Percentiles rank a stretch among this genome's conserved stretches.
These are phyloP conservation scores for Vannuccia rotundouncinata DNA, from an alignment of 2,888 invertebrate genomes.

Conservation along the genomic window DNA sequence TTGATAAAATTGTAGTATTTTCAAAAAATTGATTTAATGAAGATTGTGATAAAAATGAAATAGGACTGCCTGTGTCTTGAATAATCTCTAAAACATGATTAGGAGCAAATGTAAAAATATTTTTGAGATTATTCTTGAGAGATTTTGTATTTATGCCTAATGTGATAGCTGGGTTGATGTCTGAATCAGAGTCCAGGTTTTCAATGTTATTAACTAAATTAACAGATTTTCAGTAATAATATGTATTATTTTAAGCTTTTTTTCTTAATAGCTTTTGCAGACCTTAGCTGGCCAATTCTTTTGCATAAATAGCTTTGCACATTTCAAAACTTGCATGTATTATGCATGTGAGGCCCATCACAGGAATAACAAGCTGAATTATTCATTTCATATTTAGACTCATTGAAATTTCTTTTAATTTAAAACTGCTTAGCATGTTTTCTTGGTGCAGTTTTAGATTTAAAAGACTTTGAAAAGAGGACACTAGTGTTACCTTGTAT, in stretches of 20 bases:
- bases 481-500: background rate
- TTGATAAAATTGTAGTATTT: background rate
- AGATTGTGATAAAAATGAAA: background rate
- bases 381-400: background rate
- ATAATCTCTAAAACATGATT: background rate
- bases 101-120: background rate
- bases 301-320: background rate
- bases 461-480: too few relatives aligned
- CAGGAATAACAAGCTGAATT: background rate
- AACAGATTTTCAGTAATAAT: background rate
- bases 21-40: background rate
- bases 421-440: too few relatives aligned
- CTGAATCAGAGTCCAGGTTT: too few relatives aligned
- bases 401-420: background rate
- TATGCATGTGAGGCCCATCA: background rate
- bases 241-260: too few relatives aligned
- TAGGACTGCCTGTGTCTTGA: constrained; percentile 1
- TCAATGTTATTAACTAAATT: background rate
- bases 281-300: background rate
- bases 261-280: too few relatives aligned
- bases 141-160: background rate
- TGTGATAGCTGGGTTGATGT: too few relatives aligned
- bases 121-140: background rate
- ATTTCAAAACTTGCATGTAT: background rate
- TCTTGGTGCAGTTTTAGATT: too few relatives aligned